A percentile compares a stretch with the other conserved stretches of the same genome.
phyloP scores from a whole-genome alignment of 2,113 vertebrate genomes.

The Callorhinus ursinus region DNA sequence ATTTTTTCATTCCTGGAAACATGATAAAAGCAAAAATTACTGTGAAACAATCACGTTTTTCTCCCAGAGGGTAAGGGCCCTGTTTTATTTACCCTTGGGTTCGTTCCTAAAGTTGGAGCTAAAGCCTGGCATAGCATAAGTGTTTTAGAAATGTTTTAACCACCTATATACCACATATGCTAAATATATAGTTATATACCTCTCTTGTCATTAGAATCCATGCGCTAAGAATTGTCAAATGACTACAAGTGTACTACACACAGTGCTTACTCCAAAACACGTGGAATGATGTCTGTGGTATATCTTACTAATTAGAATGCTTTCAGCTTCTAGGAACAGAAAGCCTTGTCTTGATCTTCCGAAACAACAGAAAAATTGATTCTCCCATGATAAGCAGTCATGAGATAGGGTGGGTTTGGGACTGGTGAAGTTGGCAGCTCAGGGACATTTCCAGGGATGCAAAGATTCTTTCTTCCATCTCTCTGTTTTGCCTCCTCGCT shows the following conservation, averaged over 20 bases:
- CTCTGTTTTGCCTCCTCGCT: background rate
- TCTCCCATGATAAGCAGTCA: background rate
- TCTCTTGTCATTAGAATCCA: background rate
- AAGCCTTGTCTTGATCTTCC: background rate
- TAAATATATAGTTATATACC: background rate
- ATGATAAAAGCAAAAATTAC: slow-evolving; percentile 14
- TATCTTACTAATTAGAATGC: background rate
- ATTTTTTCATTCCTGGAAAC: slow-evolving; percentile 10
- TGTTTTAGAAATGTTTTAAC: slow-evolving; percentile 20
- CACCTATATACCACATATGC: background rate
- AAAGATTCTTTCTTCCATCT: background rate
- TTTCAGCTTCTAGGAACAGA: background rate
- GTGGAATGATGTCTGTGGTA: background rate
- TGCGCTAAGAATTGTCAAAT: background rate
- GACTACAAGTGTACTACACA: background rate
- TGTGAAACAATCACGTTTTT: background rate
- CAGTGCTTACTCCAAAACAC: background rate
- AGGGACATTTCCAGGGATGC: background rate
- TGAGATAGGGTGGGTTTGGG: background rate
- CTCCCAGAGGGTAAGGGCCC: background rate
- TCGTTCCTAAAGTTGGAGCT: background rate
- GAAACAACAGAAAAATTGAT: background rate
- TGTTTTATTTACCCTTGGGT: background rate
- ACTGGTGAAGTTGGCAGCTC: background rate
- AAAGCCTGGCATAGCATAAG: background rate